phyloP scores from a whole-genome alignment of 2,888 invertebrate species.

The Eilema sororculum region DNA sequence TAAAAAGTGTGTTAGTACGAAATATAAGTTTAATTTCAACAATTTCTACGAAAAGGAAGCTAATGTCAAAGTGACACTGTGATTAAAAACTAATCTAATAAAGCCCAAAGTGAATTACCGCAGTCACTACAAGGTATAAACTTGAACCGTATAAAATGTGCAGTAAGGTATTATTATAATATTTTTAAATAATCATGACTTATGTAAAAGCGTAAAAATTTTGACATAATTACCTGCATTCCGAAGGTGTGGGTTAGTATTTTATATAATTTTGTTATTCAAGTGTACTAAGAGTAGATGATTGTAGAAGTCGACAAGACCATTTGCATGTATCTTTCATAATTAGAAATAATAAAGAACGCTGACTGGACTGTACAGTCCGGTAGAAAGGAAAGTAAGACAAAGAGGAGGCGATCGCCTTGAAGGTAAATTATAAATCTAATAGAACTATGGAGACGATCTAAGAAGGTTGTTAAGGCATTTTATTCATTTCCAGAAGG shows the following conservation, averaged over 20 bases:
- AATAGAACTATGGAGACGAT: conserved; percentile 43
- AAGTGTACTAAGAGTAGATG: conserved; percentile 25
- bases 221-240: conserved; percentile 75
- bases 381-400: conserved; percentile 21
- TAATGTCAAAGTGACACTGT: conserved; percentile 59
- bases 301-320: conserved; percentile 26
- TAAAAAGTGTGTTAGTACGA: conserved; percentile 54
- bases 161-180: conserved; percentile 41
- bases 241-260: conserved; percentile 68
- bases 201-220: conserved; percentile 53
- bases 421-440: conserved; percentile 32
- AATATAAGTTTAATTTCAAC: conserved; percentile 51
- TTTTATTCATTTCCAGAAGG: conserved; percentile 70
- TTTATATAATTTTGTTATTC: conserved; percentile 29
- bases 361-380: conserved; percentile 26
- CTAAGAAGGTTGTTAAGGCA: conserved; percentile 55
- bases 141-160: conserved; percentile 52
- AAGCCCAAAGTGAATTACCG: conserved; percentile 66
- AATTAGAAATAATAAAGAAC: conserved; percentile 39
- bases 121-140: conserved; percentile 54
- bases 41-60: conserved; percentile 66
- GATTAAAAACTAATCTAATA: conserved; percentile 62
- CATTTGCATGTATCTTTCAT: conserved; percentile 47
- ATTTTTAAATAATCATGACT: conserved; percentile 48
- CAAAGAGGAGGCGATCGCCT: conserved; percentile 23